Conservation (phyloP, 2,888 invertebrate genomes). For the Lingula anatina region DNA sequence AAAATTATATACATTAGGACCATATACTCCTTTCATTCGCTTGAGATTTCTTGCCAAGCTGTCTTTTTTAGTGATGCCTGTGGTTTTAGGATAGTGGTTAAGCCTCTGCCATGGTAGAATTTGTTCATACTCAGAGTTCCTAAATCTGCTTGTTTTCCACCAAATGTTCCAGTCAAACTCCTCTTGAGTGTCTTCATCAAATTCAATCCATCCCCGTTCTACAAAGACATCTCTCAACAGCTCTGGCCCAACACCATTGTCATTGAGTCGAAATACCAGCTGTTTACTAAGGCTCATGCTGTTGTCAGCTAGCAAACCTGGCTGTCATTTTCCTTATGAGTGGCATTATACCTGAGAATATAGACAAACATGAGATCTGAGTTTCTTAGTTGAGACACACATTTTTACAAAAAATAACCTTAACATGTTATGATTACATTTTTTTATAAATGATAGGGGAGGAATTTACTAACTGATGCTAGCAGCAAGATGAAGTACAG, state of each 20-base stretch:
- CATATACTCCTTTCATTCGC: conserved; percentile 77
- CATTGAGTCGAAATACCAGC: conserved; percentile 42
- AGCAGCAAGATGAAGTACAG: too few species aligned
- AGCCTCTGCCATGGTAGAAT: conserved; percentile 52
- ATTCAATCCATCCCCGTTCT: conserved; percentile 77
- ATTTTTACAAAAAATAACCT: too few species aligned
- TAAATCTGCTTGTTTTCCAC: conserved; percentile 77
- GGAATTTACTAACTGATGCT: too few species aligned
- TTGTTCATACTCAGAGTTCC: conserved; percentile 48
- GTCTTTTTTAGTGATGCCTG: conserved; percentile 79
- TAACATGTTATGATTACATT: too few species aligned
- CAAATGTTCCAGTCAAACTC: conserved; percentile 71
- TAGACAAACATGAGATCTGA: too few species aligned
- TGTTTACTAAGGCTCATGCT: too few species aligned
- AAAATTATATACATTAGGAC: conserved; percentile 67
- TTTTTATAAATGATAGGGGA: too few species aligned
- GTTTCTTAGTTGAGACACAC: too few species aligned
- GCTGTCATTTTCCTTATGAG: too few species aligned
- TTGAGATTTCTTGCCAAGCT: conserved; percentile 68
- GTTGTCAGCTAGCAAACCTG: too few species aligned
- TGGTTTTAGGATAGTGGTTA: conserved; percentile 70
- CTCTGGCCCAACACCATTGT: conserved; percentile 43
- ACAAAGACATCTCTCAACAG: conserved; percentile 62
- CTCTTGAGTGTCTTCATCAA: conserved; percentile 58
- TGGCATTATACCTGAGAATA: too few species aligned